These are phyloP conservation scores for Scophthalmus maximus DNA, from an alignment of 2,113 vertebrate species.

Conservation along the genomic window DNA sequence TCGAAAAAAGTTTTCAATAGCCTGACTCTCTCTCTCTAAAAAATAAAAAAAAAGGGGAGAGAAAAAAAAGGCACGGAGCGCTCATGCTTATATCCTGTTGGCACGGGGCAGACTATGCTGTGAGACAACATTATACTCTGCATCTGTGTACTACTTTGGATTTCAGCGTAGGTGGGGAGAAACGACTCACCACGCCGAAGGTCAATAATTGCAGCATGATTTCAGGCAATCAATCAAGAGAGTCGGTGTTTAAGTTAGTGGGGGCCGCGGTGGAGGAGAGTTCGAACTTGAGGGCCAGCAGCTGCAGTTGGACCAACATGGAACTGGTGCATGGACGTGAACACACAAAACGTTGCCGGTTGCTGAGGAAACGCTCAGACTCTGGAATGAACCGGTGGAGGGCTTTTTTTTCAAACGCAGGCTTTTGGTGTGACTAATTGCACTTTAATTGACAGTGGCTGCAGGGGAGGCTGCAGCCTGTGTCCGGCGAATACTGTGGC, in stretches of 20 bases:
- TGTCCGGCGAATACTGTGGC: slow-evolving; percentile 33
- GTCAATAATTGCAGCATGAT: slow-evolving; percentile 62
- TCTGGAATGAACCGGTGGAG: slow-evolving; percentile 40
- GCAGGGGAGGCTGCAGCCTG: slow-evolving; percentile 12
- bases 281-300: slow-evolving; percentile 43
- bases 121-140: slow-evolving; percentile 57
- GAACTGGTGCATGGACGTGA: slow-evolving; percentile 26
- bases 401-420: slow-evolving; percentile 62
- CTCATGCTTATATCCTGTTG: slow-evolving; percentile 71
- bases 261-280: slow-evolving; percentile 37
- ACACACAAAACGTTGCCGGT: slow-evolving; percentile 60
- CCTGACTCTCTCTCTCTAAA: slow-evolving; percentile 41
- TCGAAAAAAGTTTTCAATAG: slow-evolving; percentile 49
- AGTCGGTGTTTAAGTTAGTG: slow-evolving; percentile 60
- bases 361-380: slow-evolving; percentile 69
- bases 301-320: slow-evolving; percentile 66
- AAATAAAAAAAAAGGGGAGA: slow-evolving; percentile 13
- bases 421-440: slow-evolving; percentile 78
- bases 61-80: slow-evolving; percentile 31
- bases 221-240: slow-evolving; percentile 65
- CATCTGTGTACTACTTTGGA: slow-evolving; percentile 34
- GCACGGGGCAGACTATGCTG: slow-evolving; percentile 47
- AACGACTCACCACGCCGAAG: slow-evolving; percentile 41
- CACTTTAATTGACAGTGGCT: slow-evolving; percentile 79
- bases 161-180: slow-evolving; percentile 37